phyloP scores from a whole-genome alignment of 2,797 vertebrate species.

The Atherinosoma microstoma region DNA sequence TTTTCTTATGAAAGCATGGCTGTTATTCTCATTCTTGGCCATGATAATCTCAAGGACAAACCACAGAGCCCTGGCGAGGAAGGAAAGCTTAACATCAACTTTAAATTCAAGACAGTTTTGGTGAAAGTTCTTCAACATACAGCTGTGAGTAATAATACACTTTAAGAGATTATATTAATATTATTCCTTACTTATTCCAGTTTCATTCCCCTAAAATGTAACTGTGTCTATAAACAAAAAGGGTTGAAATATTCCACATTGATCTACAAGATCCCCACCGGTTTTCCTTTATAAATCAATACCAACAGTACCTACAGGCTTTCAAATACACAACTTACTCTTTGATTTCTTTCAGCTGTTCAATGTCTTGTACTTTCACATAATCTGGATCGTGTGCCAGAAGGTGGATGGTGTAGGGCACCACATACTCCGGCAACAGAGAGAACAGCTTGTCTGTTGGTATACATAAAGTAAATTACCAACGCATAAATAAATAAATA shows the following conservation, averaged over 20 bases:
- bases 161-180: neutral
- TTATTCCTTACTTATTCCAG: neutral
- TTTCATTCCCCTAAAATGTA: neutral
- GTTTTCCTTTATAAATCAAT: neutral
- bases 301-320: neutral
- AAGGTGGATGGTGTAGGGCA: conserved; percentile 97
- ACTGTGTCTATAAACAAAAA: neutral
- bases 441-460: conserved; percentile 94
- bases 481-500: neutral
- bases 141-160: neutral
- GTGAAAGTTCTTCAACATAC: neutral
- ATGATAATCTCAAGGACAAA: conserved; percentile 98
- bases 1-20: conserved; percentile 97
- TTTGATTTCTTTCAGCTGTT: conserved; percentile 99
- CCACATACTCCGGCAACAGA: conserved; percentile 96
- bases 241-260: neutral
- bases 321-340: conserved; percentile 87
- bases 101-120: neutral
- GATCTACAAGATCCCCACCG: neutral
- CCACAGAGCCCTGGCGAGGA: conserved; percentile 91
- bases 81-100: conserved; percentile 6
- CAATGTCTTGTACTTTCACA: conserved; percentile 96
- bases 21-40: conserved; percentile 99
- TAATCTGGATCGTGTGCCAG: conserved; percentile 98
- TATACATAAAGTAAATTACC: conserved; percentile 21